Evolutionary conservation across 1,140 invertebrate species (phyloP).

Genomic region (Chironomus striatipennis): DNA sequence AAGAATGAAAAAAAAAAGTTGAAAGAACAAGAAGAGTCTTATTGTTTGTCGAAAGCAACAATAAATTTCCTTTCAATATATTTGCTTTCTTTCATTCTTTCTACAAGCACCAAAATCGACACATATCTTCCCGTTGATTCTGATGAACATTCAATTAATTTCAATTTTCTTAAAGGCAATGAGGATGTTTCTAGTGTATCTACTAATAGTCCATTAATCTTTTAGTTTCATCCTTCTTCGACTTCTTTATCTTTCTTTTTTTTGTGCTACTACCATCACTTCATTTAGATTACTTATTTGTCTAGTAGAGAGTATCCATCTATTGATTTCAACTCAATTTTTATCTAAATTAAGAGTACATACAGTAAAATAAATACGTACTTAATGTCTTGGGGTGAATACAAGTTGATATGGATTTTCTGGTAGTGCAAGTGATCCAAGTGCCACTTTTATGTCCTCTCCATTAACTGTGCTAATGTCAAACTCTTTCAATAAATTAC

Average conservation of each 20-base stretch:
- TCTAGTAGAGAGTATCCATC: too few relatives aligned
- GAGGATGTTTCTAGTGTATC: background rate
- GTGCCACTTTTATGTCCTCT: constrained; percentile 45
- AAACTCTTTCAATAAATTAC: constrained; percentile 61
- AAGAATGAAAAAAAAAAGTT: background rate
- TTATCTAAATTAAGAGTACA: background rate
- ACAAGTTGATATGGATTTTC: constrained; percentile 51
- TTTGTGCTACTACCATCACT: background rate
- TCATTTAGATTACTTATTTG: too few relatives aligned
- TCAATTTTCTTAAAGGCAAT: constrained; percentile 19
- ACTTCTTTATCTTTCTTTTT: background rate
- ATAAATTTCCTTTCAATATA: background rate
- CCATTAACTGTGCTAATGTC: constrained; percentile 47
- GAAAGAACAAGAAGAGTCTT: background rate
- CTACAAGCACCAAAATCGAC: background rate
- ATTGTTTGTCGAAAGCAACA: background rate
- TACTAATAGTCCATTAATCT: constrained; percentile 21
- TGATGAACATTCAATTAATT: constrained; percentile 16
- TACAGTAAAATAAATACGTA: background rate
- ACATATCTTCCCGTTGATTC: background rate
- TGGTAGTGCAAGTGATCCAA: constrained; percentile 57
- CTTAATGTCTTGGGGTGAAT: constrained; percentile 43
- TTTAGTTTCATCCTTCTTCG: background rate
- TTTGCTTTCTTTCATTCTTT: too few relatives aligned
- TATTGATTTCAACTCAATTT: too few relatives aligned